phyloP scores from a whole-genome alignment of 2,113 vertebrate species.

The Scartelaos histophorus region DNA sequence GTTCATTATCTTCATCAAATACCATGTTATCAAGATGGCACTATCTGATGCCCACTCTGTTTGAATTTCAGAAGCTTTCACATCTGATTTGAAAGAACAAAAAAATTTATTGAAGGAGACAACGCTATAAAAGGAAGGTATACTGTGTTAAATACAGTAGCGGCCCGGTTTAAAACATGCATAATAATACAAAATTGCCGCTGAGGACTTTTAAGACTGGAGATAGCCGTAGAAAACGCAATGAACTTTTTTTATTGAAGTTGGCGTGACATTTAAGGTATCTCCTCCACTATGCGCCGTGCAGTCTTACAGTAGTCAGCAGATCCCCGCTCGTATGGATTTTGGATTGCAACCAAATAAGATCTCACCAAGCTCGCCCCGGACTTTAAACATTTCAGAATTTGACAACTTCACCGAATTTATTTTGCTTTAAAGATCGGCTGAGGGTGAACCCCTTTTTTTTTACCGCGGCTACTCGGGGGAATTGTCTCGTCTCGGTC shows the following conservation, averaged over 20 bases:
- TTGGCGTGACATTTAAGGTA: not conserved
- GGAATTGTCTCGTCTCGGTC: slow-evolving; percentile 25
- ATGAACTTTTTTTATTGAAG: not conserved
- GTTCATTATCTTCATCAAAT: slow-evolving; percentile 73
- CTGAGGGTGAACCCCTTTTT: slow-evolving; percentile 15
- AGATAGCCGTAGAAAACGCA: not conserved
- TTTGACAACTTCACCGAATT: slow-evolving; percentile 30
- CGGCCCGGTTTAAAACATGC: not conserved
- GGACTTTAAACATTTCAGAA: slow-evolving; percentile 18
- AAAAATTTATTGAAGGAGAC: slow-evolving; percentile 30
- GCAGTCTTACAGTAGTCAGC: slow-evolving; percentile 18
- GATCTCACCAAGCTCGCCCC: slow-evolving; percentile 26
- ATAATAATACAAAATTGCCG: not conserved
- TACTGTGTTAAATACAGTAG: slow-evolving; percentile 6
- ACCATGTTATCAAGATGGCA: slow-evolving; percentile 51
- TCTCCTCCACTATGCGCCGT: slow-evolving; percentile 7
- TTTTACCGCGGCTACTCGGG: slow-evolving; percentile 19
- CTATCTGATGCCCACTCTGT: slow-evolving; percentile 34
- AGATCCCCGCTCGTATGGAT: slow-evolving; percentile 3
- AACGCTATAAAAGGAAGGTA: slow-evolving; percentile 12
- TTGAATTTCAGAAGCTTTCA: slow-evolving; percentile 32
- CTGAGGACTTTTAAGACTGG: slow-evolving; percentile 3
- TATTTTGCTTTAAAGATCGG: slow-evolving; percentile 7
- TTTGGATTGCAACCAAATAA: slow-evolving; percentile 21
- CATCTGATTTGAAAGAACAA: slow-evolving; percentile 26